Conservation (phyloP, 2,113 vertebrate genomes). For the Struthidea cinerea region DNA sequence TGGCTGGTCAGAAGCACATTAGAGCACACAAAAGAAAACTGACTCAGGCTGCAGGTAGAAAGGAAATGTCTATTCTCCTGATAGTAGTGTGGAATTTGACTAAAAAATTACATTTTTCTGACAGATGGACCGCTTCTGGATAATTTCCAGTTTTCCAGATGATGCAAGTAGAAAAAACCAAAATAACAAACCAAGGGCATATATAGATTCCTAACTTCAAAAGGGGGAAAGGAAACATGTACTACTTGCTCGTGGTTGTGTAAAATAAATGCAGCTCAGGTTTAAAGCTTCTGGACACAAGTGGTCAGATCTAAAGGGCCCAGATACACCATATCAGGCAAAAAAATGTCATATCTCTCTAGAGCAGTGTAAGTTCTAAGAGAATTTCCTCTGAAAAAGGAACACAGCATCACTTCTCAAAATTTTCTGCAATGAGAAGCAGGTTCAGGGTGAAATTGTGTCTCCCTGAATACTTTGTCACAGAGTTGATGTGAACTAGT, state of each 20-base stretch:
- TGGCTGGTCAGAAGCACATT: conserved; percentile 20
- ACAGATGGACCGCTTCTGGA: neutral
- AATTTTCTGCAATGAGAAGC: neutral
- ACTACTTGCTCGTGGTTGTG: neutral
- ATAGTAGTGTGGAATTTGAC: neutral
- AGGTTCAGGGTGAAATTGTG: neutral
- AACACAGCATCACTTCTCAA: neutral
- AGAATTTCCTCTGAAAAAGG: neutral
- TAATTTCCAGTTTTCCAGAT: neutral
- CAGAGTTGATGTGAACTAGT: neutral
- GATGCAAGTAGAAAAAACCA: neutral
- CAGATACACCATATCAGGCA: neutral
- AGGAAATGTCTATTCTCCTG: neutral
- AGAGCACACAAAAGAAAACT: neutral
- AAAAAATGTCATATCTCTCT: neutral
- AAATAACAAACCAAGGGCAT: neutral
- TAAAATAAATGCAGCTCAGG: neutral
- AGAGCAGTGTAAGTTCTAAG: neutral
- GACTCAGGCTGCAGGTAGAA: neutral
- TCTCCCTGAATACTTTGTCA: neutral
- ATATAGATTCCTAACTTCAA: neutral
- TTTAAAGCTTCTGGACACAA: neutral
- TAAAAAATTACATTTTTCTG: neutral
- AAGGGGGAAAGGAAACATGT: neutral
- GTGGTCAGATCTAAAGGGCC: neutral